phyloP scores from a whole-genome alignment of 2,888 invertebrate species.

The Lacanobia oleracea region DNA sequence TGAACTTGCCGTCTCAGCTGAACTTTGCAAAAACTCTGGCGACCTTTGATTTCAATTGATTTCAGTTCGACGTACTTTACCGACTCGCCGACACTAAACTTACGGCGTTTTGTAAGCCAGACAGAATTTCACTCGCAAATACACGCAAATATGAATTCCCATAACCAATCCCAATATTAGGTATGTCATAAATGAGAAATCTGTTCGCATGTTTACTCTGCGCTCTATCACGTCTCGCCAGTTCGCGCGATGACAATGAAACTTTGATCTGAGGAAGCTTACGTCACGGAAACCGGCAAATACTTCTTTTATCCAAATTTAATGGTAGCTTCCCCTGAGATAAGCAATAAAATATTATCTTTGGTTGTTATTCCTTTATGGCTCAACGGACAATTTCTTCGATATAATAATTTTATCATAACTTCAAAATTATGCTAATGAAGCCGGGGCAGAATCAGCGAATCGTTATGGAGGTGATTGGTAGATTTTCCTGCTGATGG shows the following conservation, averaged over 20 bases:
- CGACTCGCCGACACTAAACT: constrained; percentile 24
- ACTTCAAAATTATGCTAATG: constrained; percentile 66
- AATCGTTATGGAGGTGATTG: constrained; percentile 54
- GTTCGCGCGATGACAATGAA: constrained; percentile 47
- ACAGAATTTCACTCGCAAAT: constrained; percentile 10
- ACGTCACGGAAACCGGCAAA: constrained; percentile 49
- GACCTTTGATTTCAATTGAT: constrained; percentile 76
- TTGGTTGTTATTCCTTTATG: constrained; percentile 60
- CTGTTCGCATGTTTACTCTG: constrained; percentile 45
- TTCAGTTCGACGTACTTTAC: constrained; percentile 64
- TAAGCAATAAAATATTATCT: constrained; percentile 59
- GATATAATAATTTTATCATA: constrained; percentile 61
- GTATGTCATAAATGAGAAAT: constrained; percentile 43
- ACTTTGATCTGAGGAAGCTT: constrained; percentile 56
- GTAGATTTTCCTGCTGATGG: constrained; percentile 44
- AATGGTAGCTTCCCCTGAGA: constrained; percentile 49
- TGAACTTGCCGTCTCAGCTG: constrained; percentile 73
- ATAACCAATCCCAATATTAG: constrained; percentile 41
- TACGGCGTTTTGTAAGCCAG: constrained; percentile 16
- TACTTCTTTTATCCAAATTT: constrained; percentile 50
- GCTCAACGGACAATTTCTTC: constrained; percentile 51
- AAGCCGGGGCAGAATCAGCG: constrained; percentile 51
- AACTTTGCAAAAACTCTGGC: constrained; percentile 77
- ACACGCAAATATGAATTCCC: constrained; percentile 22
- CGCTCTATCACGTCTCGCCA: constrained; percentile 46